A percentile compares a stretch with the other conserved stretches of the same genome.
Conservation (phyloP, 2,113 vertebrate genomes). For the Chionis minor region DNA sequence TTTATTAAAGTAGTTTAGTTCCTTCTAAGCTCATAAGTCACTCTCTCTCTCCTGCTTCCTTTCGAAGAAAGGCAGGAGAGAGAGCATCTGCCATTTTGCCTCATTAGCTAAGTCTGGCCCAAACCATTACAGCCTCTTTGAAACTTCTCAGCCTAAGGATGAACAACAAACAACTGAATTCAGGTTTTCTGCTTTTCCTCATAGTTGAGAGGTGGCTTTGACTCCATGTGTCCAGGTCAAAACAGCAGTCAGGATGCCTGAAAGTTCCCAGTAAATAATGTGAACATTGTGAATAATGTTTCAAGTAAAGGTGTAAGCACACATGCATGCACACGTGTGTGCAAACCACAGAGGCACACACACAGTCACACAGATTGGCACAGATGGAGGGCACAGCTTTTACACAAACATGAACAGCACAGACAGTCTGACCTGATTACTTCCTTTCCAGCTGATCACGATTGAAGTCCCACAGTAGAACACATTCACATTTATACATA, state of each 20-base stretch:
- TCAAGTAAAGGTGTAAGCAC: not conserved
- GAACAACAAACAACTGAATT: not conserved
- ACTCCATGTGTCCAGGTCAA: not conserved
- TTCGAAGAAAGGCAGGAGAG: too few species aligned
- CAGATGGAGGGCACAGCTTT: not conserved
- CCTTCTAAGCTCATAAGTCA: too few species aligned
- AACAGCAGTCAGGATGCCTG: not conserved
- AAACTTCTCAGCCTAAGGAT: not conserved
- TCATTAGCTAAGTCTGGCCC: too few species aligned
- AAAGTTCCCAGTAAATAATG: not conserved
- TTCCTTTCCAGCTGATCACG: not conserved
- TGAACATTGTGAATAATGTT: not conserved
- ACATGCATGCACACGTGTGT: not conserved
- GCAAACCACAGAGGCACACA: not conserved
- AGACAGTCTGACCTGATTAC: not conserved
- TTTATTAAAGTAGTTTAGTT: too few species aligned
- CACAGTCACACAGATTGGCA: fast-evolving
- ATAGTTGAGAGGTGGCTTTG: not conserved
- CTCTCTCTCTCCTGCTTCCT: too few species aligned
- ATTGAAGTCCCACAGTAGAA: not conserved
- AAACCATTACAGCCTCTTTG: not conserved
- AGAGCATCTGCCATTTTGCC: too few species aligned
- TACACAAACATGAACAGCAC: not conserved
- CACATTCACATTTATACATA: not conserved
- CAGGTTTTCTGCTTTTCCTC: not conserved